Conservation (phyloP, 2,888 invertebrate genomes). For the Hypercompe scribonia region DNA sequence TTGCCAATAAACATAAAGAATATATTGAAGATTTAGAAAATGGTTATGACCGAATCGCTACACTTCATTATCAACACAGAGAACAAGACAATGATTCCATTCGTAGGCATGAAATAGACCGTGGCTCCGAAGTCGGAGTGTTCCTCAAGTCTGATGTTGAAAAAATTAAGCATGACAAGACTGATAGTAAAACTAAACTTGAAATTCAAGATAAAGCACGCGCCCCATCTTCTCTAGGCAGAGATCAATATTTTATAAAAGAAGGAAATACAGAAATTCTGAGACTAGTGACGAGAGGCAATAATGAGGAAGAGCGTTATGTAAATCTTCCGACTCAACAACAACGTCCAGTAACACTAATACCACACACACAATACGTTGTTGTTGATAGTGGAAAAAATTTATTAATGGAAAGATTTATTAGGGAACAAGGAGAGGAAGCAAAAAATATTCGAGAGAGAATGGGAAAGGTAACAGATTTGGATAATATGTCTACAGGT, state of each 20-base stretch:
- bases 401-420: slow-evolving; percentile 93
- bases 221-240: slow-evolving; percentile 77
- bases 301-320: slow-evolving; percentile 88
- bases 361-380: slow-evolving; percentile 87
- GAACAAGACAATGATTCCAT: slow-evolving; percentile 91
- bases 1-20: slow-evolving; percentile 84
- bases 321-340: slow-evolving; percentile 85
- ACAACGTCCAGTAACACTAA: slow-evolving; percentile 84
- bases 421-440: slow-evolving; percentile 92
- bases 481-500: slow-evolving; percentile 81
- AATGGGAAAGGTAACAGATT: slow-evolving; percentile 77
- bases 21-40: slow-evolving; percentile 88
- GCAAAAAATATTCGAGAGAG: slow-evolving; percentile 87
- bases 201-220: slow-evolving; percentile 70
- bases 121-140: slow-evolving; percentile 89
- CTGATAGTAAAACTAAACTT: slow-evolving; percentile 65
- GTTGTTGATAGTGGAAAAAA: slow-evolving; percentile 93
- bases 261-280: slow-evolving; percentile 95
- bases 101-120: slow-evolving; percentile 91
- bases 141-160: slow-evolving; percentile 78
- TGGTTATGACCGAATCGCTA: slow-evolving; percentile 84
- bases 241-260: slow-evolving; percentile 92
- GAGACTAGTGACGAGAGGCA: slow-evolving; percentile 91
- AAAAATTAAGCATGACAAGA: slow-evolving; percentile 65
- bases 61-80: slow-evolving; percentile 77